These are phyloP conservation scores for Cabera pusaria DNA, from an alignment of 2,888 invertebrate genomes.

Conservation along the genomic window DNA sequence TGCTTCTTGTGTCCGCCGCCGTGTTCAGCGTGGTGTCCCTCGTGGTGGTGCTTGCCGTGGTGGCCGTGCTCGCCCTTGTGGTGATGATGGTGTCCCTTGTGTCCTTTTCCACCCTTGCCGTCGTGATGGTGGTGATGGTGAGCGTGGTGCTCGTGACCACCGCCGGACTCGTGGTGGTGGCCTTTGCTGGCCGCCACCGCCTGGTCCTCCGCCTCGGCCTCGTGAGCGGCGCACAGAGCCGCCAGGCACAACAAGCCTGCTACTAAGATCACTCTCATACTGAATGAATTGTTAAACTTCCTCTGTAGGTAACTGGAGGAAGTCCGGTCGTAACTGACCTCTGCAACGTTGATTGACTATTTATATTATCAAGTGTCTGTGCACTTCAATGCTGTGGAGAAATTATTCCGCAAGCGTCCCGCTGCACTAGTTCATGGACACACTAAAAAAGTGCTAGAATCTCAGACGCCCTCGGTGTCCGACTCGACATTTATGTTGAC, in stretches of 20 bases:
- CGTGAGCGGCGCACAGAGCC: constrained; percentile 57
- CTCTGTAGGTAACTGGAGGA: constrained; percentile 50
- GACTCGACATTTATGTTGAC: too few relatives aligned
- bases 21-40: constrained; percentile 88
- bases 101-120: constrained; percentile 89
- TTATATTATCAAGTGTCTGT: constrained; percentile 64
- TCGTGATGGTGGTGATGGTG: constrained; percentile 88
- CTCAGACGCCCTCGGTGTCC: too few relatives aligned
- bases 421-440: constrained; percentile 70
- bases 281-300: constrained; percentile 31
- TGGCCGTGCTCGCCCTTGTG: constrained; percentile 90
- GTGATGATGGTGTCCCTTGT: constrained; percentile 89
- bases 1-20: constrained; percentile 91
- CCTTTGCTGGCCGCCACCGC: constrained; percentile 79
- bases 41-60: constrained; percentile 90
- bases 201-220: constrained; percentile 53
- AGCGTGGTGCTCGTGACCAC: constrained; percentile 86
- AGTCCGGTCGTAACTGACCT: constrained; percentile 72
- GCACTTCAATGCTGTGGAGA: constrained; percentile 58
- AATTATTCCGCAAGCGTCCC: constrained; percentile 74
- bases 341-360: constrained; percentile 61
- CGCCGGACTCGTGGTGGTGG: constrained; percentile 83
- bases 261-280: constrained; percentile 66
- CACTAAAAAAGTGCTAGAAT: constrained; percentile 41
- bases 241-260: constrained; percentile 63